Conservation (phyloP, 2,888 invertebrate species). For the Drosophila infuscata region DNA sequence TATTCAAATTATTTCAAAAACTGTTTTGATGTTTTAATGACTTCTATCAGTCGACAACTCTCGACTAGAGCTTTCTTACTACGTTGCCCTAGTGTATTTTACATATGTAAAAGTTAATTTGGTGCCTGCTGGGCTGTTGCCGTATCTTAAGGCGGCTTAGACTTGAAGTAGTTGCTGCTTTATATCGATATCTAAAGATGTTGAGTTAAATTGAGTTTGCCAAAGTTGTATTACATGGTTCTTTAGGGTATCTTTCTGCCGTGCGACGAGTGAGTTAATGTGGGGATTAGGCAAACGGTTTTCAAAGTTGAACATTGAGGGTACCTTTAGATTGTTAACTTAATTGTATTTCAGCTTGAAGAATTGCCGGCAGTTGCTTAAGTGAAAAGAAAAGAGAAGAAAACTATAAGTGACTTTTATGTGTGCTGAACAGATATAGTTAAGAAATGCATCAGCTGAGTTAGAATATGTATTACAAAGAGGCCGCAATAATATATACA, state of each 20-base stretch:
- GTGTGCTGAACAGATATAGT: background rate
- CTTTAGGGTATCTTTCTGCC: slow-evolving; percentile 6
- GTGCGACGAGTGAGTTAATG: slow-evolving; percentile 23
- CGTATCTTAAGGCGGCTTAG: slow-evolving; percentile 19
- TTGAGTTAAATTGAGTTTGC: slow-evolving; percentile 54
- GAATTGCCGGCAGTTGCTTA: background rate
- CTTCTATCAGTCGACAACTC: background rate
- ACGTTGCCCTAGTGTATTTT: background rate
- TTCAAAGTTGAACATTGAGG: slow-evolving; percentile 2
- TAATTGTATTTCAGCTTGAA: slow-evolving; percentile 10
- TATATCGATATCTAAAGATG: slow-evolving; percentile 50
- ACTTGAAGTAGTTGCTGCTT: slow-evolving; percentile 32
- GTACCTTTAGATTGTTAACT: slow-evolving; percentile 14
- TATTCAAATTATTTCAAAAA: background rate
- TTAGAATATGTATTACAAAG: too few species aligned
- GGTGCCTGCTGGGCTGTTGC: slow-evolving; percentile 15
- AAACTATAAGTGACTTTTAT: background rate
- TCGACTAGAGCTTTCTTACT: background rate
- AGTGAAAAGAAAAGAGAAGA: background rate
- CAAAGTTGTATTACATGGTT: slow-evolving; percentile 48
- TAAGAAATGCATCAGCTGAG: background rate
- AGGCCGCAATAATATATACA: background rate
- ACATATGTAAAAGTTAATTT: too few species aligned
- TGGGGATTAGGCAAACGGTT: slow-evolving; percentile 32
- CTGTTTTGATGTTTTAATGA: background rate